These are phyloP conservation scores for Drosophila neutralis DNA, from an alignment of 2,888 invertebrate genomes.

Conservation along the genomic window DNA sequence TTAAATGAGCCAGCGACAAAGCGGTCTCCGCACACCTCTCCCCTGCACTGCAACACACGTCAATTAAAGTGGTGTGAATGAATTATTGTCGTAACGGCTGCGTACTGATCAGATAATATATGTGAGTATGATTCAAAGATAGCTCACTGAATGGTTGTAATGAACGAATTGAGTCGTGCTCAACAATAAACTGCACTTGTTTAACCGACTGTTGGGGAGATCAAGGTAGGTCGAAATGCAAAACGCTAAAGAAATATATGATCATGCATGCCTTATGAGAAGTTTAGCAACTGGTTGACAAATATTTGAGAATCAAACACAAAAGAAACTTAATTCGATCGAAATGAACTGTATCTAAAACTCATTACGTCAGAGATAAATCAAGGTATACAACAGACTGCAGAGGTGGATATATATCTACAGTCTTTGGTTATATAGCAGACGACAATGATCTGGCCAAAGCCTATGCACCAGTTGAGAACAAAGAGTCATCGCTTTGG, in stretches of 20 bases:
- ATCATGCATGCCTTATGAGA: neutral
- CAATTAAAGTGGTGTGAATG: slow-evolving; percentile 41
- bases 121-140: slow-evolving; percentile 57
- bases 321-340: neutral
- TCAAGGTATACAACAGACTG: neutral
- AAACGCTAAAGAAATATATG: neutral
- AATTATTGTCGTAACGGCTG: slow-evolving; percentile 42
- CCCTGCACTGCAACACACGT: neutral
- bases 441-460: slow-evolving; percentile 1
- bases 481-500: neutral
- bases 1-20: slow-evolving; percentile 59
- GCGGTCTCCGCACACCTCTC: neutral
- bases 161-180: slow-evolving; percentile 53
- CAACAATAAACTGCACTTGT: slow-evolving; percentile 36
- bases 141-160: slow-evolving; percentile 54
- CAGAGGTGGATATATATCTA: neutral
- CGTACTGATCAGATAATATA: slow-evolving; percentile 55
- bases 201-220: slow-evolving; percentile 5
- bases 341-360: neutral
- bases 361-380: neutral
- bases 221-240: slow-evolving; percentile 15
- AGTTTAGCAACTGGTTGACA: neutral
- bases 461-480: neutral
- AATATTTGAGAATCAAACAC: neutral
- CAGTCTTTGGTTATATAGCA: neutral